These are phyloP conservation scores for Neuroterus valhalla DNA, from an alignment of 1,140 invertebrate genomes.

Conservation along the genomic window DNA sequence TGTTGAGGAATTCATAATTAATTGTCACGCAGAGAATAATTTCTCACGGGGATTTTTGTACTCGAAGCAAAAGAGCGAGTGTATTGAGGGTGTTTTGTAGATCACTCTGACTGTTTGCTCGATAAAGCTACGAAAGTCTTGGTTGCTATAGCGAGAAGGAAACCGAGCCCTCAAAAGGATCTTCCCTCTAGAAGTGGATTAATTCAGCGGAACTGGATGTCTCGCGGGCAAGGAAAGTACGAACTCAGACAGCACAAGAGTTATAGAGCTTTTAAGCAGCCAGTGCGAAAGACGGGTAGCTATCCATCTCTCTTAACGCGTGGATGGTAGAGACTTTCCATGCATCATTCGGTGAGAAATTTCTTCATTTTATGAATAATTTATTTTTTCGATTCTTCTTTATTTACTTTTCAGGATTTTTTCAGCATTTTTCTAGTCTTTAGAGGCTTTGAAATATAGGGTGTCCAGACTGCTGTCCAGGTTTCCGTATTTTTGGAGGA, in stretches of 20 bases:
- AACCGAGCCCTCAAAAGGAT: not conserved
- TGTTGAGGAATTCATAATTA: constrained; percentile 15
- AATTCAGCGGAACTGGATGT: constrained; percentile 23
- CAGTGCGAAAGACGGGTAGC: constrained; percentile 18
- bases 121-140: constrained; percentile 16
- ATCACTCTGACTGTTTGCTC: constrained; percentile 43
- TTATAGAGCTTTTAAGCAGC: constrained; percentile 30
- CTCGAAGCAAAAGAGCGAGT: not conserved
- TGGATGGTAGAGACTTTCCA: constrained; percentile 37
- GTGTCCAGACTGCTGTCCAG: too few species aligned
- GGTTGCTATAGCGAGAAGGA: constrained; percentile 8
- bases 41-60: not conserved
- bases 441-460: too few species aligned
- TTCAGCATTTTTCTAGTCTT: not conserved
- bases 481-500: too few species aligned
- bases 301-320: constrained; percentile 29
- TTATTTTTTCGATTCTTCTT: constrained; percentile 34
- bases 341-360: constrained; percentile 35
- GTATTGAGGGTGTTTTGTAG: not conserved
- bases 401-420: constrained; percentile 32
- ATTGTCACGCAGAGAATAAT: not conserved
- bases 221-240: constrained; percentile 23
- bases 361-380: constrained; percentile 5
- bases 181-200: constrained; percentile 10
- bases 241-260: constrained; percentile 3